Evolutionary conservation across 2,797 vertebrate genomes (phyloP), one percentile per base, ranked within the genome.

Genomic region (Crenuchus spilurus): DNA sequence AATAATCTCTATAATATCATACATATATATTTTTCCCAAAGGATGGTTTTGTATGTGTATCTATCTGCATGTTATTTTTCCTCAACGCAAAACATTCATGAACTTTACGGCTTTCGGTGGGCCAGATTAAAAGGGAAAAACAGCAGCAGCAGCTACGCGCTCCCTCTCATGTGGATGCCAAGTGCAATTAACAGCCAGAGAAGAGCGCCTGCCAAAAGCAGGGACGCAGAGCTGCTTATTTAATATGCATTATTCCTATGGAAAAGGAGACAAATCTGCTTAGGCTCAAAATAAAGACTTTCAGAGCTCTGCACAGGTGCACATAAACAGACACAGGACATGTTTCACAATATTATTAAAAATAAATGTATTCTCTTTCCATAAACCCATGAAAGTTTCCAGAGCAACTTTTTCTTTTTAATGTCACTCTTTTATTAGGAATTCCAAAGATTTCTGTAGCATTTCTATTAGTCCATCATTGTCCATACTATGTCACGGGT

Each of bases 171-270:
- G 62, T 79, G 66, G 31, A 49, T 77, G 83, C 83, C 80, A 84
- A 84, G 75, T 81, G 81, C 77, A 82, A 84, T 84, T 82, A 84
- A 75, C 83, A 81, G 83, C 54, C 81, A 24, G 74, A 68, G 73
- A 80, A 63, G 42, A 66, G 58, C 31, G 78, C 35, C 80, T 82
- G 83, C 83, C 83, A 84, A 79, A 74, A 60, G 22, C 71, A 52
- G 71, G 35, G 58, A 70, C 51, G 52, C 60, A 49, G 51, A 79
- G 67, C 75, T 62, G 76, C 75, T 70, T 72, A 79, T 64, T 84
- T 80, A 67, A 66, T 79, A 75, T 74, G 65, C 74, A 79, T 73
- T 75, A 60, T 73, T 82, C 60, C 74, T 75, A 41, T 66, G 51
- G 64, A 64, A 71, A 76, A 39, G 46, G 37, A 54, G 65, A 73